Evolutionary conservation across 2,888 invertebrate genomes (phyloP).

Genomic region (Acholoe squamosa): DNA sequence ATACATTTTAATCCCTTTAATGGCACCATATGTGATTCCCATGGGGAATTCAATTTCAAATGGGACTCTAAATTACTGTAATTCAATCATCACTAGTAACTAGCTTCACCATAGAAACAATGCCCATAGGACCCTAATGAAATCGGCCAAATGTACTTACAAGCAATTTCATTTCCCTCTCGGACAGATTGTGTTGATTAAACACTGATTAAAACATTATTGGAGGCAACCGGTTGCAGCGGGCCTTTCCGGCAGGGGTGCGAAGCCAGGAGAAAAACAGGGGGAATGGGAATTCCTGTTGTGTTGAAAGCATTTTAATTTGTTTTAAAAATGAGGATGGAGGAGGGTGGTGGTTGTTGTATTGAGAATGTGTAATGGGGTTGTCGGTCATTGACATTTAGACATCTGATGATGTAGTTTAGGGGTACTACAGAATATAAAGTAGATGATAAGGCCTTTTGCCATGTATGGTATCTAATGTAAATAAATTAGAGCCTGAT

Average conservation of each 20-base stretch:
- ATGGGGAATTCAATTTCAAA: neutral
- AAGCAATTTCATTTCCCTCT: conserved; percentile 2
- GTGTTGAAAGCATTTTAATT: neutral
- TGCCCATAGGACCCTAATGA: neutral
- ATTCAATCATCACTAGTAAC: neutral
- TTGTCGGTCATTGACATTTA: no score
- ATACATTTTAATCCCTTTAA: neutral
- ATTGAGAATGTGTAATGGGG: no score
- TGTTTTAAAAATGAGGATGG: neutral
- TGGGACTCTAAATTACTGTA: conserved; percentile 5
- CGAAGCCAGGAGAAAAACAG: neutral
- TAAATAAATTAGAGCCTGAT: no score
- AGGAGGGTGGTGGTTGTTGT: no score
- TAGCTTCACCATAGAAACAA: neutral
- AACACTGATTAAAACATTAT: conserved; percentile 18
- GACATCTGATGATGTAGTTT: no score
- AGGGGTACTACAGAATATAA: no score
- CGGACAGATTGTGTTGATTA: conserved; percentile 31
- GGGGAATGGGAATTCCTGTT: neutral
- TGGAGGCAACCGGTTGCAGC: neutral
- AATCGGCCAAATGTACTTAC: conserved; percentile 26
- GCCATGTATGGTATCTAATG: no score
- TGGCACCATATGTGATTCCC: neutral
- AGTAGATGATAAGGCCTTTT: no score
- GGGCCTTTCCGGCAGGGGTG: neutral